These are phyloP conservation scores for Yponomeuta sedellus DNA, from an alignment of 2,888 invertebrate genomes.

Conservation along the genomic window DNA sequence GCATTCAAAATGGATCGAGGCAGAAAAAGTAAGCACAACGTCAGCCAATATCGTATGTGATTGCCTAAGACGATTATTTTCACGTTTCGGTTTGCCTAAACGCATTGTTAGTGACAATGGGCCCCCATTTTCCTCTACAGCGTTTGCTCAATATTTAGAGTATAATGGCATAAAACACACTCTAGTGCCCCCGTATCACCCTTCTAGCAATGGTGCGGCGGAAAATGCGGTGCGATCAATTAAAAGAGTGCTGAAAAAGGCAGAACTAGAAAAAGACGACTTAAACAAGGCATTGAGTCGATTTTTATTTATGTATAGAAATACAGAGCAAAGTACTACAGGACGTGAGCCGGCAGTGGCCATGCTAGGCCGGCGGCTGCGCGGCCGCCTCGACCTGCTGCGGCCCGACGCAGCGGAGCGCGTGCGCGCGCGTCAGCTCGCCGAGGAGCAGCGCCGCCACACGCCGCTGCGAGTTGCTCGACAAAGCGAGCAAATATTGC, in stretches of 20 bases:
- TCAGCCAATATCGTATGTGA: constrained; percentile 18
- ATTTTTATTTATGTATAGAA: constrained; percentile 19
- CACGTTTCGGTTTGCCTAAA: constrained; percentile 23
- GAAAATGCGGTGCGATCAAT: constrained; percentile 17
- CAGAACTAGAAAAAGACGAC: constrained; percentile 9
- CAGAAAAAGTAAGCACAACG: constrained; percentile 18
- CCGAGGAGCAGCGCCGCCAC: constrained; percentile 9
- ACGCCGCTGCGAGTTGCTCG: background rate
- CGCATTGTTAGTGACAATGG: constrained; percentile 25
- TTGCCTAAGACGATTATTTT: constrained; percentile 19
- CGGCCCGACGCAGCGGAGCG: constrained; percentile 17
- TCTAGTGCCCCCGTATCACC: constrained; percentile 13
- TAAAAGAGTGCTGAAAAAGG: constrained; percentile 19
- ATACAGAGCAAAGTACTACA: constrained; percentile 19
- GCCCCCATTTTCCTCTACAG: constrained; percentile 22
- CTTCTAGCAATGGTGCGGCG: constrained; percentile 17
- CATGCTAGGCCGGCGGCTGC: constrained; percentile 18
- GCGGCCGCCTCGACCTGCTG: constrained; percentile 20
- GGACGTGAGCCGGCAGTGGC: constrained; percentile 15
- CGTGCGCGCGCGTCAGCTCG: constrained; percentile 16
- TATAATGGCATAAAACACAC: constrained; percentile 18
- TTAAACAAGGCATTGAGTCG: constrained; percentile 8
- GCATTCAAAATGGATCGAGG: constrained; percentile 28
- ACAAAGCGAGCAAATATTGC: constrained; percentile 8
- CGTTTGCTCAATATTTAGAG: constrained; percentile 19